Evolutionary conservation across 2,888 invertebrate genomes (phyloP).

Genomic region (Eledone cirrhosa): DNA sequence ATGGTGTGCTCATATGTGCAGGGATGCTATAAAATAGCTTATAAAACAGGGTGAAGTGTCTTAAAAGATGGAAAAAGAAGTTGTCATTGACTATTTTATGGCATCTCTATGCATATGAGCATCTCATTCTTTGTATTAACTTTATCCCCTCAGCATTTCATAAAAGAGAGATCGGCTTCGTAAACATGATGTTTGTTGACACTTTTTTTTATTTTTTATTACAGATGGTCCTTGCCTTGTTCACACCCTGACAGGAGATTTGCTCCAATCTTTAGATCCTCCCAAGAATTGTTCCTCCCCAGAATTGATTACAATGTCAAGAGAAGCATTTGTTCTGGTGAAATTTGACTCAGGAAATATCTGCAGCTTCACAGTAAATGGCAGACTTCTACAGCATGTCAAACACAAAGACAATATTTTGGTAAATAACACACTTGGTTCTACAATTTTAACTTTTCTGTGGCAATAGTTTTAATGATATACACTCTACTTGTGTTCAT

Average conservation of each 20-base stretch:
- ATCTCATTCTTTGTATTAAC: no score
- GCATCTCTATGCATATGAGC: no score
- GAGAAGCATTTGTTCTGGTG: slow-evolving; percentile 95
- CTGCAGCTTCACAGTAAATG: slow-evolving; percentile 94
- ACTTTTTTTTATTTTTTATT: slow-evolving; percentile 37
- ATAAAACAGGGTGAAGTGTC: no score
- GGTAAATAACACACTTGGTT: slow-evolving; percentile 70
- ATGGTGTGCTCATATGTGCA: no score
- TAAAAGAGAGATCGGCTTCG: no score
- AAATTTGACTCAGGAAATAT: slow-evolving; percentile 91
- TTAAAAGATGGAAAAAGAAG: no score
- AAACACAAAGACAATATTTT: slow-evolving; percentile 95
- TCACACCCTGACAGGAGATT: slow-evolving; percentile 97
- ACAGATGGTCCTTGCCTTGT: slow-evolving; percentile 94
- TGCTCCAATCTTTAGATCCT: slow-evolving; percentile 87
- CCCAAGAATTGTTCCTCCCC: slow-evolving; percentile 75
- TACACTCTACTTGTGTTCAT: not conserved
- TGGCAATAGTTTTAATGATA: not conserved
- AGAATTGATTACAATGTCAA: slow-evolving; percentile 89
- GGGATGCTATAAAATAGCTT: no score
- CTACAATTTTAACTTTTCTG: no score
- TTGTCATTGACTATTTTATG: no score
- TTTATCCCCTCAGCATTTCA: no score
- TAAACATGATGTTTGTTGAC: no score
- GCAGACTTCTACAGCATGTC: slow-evolving; percentile 86